These are phyloP conservation scores for Aphis gossypii DNA, from an alignment of 1,140 invertebrate species.

Conservation along the genomic window DNA sequence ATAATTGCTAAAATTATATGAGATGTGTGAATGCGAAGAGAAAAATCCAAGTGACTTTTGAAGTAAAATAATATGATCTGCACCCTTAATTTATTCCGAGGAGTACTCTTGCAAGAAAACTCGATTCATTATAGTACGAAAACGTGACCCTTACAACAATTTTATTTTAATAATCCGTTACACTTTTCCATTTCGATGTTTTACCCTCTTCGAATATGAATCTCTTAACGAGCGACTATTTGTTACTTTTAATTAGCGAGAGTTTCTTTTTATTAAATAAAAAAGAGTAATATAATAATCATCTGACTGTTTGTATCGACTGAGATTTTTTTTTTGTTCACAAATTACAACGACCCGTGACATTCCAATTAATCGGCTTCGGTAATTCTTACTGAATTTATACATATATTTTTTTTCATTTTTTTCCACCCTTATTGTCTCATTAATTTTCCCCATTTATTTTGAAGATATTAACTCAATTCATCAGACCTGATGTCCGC, in stretches of 20 bases:
- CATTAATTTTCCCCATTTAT: slow-evolving; percentile 48
- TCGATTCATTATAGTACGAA: slow-evolving; percentile 41
- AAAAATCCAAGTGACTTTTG: slow-evolving; percentile 39
- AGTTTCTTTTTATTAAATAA: slow-evolving; percentile 57
- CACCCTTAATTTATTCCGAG: slow-evolving; percentile 32
- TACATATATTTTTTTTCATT: slow-evolving; percentile 4
- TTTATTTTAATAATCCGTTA: slow-evolving; percentile 56
- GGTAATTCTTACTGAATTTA: slow-evolving; percentile 21
- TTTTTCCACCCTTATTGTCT: slow-evolving; percentile 39
- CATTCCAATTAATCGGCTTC: slow-evolving; percentile 53
- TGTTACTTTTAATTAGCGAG: slow-evolving; percentile 57
- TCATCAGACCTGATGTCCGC: slow-evolving; percentile 40
- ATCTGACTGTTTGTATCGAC: slow-evolving; percentile 35
- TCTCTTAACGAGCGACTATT: slow-evolving; percentile 55
- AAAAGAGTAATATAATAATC: slow-evolving; percentile 52
- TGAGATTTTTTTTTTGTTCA: slow-evolving; percentile 41
- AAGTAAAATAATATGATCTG: slow-evolving; percentile 43
- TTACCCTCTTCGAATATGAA: slow-evolving; percentile 40
- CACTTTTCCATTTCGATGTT: slow-evolving; percentile 47
- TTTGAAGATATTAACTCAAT: slow-evolving; percentile 47
- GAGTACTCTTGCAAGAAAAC: slow-evolving; percentile 1
- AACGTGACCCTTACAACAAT: slow-evolving; percentile 50
- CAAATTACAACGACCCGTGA: slow-evolving; percentile 38
- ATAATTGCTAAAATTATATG: background rate
- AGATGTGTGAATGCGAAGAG: background rate